Evolutionary conservation across 2,113 vertebrate genomes (phyloP), one percentile per base, ranked within the genome.

Genomic region (Pyxicephalus adspersus): DNA sequence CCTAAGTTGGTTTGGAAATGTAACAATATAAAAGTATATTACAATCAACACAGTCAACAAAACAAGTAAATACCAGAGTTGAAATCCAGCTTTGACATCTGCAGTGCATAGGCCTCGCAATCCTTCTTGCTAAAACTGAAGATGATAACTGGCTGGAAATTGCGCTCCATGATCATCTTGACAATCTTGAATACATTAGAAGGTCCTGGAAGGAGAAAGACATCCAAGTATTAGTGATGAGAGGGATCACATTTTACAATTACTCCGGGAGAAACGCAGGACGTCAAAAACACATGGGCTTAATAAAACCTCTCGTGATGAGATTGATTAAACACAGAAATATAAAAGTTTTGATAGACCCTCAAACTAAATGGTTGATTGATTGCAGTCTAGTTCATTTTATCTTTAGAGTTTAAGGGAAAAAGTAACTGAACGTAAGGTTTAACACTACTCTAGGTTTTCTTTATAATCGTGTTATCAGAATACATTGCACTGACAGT

Each of bases 91-190:
- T 99, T 99, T 60, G 97, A 93, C 91, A 98, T 97, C 75, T 99
- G 98, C 83, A 99, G 93, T 8, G 98, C 98, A 17, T 99, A 99
- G 3, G 98, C 97, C 90, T 99, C 98, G 11, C 98, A 99, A 70
- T 99, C 98, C 77, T 99, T 99, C 84, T 99, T 99, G 87, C 98
- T 99, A 90, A 99, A 99, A 87, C 97, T 99, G 87, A 99, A 99
- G 85, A 99, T 99, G 86, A 99, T 99, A 52, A 99, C 98, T 2
- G 97, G 98, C 82, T 99, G 98, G 88, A 99, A 99, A 91, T 98
- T 99, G 80, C 97, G 95, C 91, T 99, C 98, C 96, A 99, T 99
- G 74, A 99, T 99, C 98, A 99, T 99, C 90, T 99, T 99, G 64
- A 99, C 97, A 78, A 99, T 99, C 86, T 99, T 99, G 86, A 99